Evolutionary conservation across 2,888 invertebrate species (phyloP), one percentile per base, ranked within the genome.

Genomic region (Patella depressa): DNA sequence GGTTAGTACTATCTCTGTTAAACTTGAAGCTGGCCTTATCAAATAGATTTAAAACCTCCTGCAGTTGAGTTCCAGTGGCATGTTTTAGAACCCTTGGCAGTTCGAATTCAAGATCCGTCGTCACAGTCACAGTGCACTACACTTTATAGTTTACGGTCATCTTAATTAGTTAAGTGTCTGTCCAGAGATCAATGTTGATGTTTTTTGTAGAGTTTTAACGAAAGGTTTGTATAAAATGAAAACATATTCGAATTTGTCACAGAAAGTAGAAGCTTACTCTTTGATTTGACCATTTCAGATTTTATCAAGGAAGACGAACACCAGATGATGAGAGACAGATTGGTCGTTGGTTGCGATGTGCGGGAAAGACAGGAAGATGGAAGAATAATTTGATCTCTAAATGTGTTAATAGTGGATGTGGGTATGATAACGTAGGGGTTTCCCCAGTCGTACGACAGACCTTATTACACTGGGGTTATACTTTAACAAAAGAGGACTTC

Each of bases 401-500:
- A 78, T 88, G 88, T 83, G 84, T 84, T 53, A 80, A 75, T n/a
- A 85, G 84, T 76, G 84, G 84, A 0, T 84, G 85, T 79, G 82
- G 78, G 9, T 88, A 75, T 77, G 85, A 87, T 77, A 85, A 87
- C 78, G 53, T 54, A 17, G 81, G 76, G 1, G 79, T 88, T n/a
- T 87, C 87, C 1, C 88, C 88, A 2, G 88, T 88, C 11, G 87
- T 88, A 2, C 71, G 87, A 76, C 88, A 88, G 79, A 87, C 87
- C n/a, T 77, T 88, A 53, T 87, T 87, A 78, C 88, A 88, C 82
- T 88, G 88, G 87, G 88, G 80, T 2, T 88, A 88, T 78, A 82
- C 55, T 70, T 81, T 88, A 1, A 87, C 80, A 0, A 80, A 86
- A 76, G 86, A 85, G n/a, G 86, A 88, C 79, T 87, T 82, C 78